phyloP scores from a whole-genome alignment of 2,888 invertebrate species.

The Fragum whitleyi region DNA sequence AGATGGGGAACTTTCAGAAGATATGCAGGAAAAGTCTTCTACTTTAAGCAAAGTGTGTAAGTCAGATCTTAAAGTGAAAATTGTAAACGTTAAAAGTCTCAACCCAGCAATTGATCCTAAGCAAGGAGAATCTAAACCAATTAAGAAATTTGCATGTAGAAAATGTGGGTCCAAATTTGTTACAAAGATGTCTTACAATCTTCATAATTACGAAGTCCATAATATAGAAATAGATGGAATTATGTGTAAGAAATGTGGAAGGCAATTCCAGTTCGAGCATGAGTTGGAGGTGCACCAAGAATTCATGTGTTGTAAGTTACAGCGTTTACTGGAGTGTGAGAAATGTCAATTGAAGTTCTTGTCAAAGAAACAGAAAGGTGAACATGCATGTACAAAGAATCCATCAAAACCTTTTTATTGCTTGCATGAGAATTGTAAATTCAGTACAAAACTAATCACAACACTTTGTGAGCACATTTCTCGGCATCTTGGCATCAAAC shows the following conservation, averaged over 20 bases:
- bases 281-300: slow-evolving; percentile 40
- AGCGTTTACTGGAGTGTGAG: slow-evolving; percentile 26
- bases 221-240: slow-evolving; percentile 17
- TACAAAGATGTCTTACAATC: slow-evolving; percentile 43
- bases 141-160: slow-evolving; percentile 15
- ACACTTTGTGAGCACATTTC: slow-evolving; percentile 47
- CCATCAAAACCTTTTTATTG: slow-evolving; percentile 41
- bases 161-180: slow-evolving; percentile 35
- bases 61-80: slow-evolving; percentile 7
- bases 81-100: background rate
- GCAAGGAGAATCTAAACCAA: background rate
- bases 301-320: slow-evolving; percentile 40
- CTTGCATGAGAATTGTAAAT: slow-evolving; percentile 26
- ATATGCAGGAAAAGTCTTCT: too few species aligned
- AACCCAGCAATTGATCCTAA: background rate
- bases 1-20: too few species aligned
- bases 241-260: slow-evolving; percentile 45
- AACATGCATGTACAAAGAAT: slow-evolving; percentile 45
- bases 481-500: slow-evolving; percentile 53
- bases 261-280: slow-evolving; percentile 43
- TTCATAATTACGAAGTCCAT: slow-evolving; percentile 44
- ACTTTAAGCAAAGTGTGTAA: background rate
- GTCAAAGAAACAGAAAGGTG: slow-evolving; percentile 20
- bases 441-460: slow-evolving; percentile 30
- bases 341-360: slow-evolving; percentile 34